Base-by-base conservation (phyloP, 2,888 invertebrate species). In the Polydesmus complanatus region DNA sequence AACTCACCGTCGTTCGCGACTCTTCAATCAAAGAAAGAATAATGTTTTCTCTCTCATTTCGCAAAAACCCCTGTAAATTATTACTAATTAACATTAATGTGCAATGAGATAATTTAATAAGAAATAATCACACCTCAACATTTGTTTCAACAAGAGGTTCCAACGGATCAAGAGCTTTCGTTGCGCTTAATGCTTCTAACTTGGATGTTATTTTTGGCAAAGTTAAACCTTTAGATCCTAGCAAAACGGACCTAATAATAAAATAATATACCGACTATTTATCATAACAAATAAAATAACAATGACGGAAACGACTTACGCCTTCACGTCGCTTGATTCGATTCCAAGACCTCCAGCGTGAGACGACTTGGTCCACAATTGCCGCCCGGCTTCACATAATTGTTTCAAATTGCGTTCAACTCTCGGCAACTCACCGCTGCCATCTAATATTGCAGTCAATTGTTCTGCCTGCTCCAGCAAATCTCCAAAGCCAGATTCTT, bases 31-130 rank as follows among this genome's bases (percentile, higher is more conserved):
- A 83, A 2, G 89, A 85, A 19, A 95, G 76, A 69, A 96, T 86
- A 0, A 91, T 90, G 80, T 93, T 95, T 77, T 94, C 90, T 64
- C 89, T 83, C 76, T 96, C 94, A 79, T 94, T 94, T 72, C 86
- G 85, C 21, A 96, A 75, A 73, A 87, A 94, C 68, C 87, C 87
- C 67, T 67, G 55, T 2, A 63, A 27, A 57, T 26, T 26, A 58
- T 23, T 49, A 23, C 27, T 19, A 5, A 26, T 54, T 37, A 37
- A 8, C 14, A 14, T 37, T 37, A 14, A 8, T 37, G 37, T 37
- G 5, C 14, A 37, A 37, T 14, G n/a, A n/a, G n/a, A n/a, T n/a
- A n/a, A n/a, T n/a, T n/a, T n/a, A n/a, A 26, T 11, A 55, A 26
- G 19, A 26, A 8, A 22, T 56, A 49, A 47, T 14, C 11, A 59